These are phyloP conservation scores for Hexactinellida sp. DNA, from an alignment of 37 sponge, comb jelly and placozoan species.

Conservation along the genomic window DNA sequence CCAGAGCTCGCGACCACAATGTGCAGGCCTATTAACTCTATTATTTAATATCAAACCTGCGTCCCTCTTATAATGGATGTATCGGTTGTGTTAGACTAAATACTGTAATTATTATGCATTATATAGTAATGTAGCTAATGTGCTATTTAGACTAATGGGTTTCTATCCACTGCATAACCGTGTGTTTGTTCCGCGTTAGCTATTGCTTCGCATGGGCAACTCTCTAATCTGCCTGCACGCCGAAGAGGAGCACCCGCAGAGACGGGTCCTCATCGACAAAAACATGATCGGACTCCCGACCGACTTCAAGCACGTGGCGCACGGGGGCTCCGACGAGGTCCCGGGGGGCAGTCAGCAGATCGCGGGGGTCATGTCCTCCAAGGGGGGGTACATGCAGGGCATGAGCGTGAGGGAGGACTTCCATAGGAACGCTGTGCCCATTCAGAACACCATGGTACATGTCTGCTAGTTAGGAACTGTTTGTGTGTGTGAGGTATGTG, in stretches of 20 bases:
- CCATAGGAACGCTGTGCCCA: neutral
- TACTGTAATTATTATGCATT: no score
- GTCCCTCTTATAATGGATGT: no score
- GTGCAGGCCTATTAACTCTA: no score
- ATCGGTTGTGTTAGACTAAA: no score
- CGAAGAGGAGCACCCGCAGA: neutral
- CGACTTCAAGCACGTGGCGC: conserved; percentile 7
- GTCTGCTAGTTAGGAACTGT: neutral
- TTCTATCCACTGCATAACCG: no score
- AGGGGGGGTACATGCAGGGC: neutral
- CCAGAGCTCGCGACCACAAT: no score
- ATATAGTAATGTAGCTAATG: no score
- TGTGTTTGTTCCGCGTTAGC: no score
- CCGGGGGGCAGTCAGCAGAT: neutral
- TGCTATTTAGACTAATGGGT: no score
- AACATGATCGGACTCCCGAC: neutral
- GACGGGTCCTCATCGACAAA: neutral
- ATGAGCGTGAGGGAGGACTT: neutral
- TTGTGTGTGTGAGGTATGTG: neutral
- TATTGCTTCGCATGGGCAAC: neutral
- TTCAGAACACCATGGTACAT: neutral
- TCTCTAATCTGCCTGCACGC: neutral
- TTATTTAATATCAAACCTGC: no score
- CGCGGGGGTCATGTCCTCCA: neutral
- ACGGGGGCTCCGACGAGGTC: neutral